These are phyloP conservation scores for Diaphora mendica DNA, from an alignment of 2,888 invertebrate species.

Conservation along the genomic window DNA sequence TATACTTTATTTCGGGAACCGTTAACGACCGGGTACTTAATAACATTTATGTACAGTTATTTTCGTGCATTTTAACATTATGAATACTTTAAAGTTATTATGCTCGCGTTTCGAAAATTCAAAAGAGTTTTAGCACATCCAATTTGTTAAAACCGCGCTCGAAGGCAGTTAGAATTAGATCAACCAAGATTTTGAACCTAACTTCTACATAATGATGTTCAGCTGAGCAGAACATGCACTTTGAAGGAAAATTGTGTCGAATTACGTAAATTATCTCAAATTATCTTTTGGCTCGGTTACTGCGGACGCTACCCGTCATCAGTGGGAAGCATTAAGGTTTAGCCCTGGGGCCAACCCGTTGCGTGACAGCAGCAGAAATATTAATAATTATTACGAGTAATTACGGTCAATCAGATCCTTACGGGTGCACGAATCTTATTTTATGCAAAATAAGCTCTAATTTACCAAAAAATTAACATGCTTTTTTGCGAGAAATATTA, in stretches of 20 bases:
- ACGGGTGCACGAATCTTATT: slow-evolving; percentile 54
- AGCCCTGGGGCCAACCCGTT: slow-evolving; percentile 63
- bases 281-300: slow-evolving; percentile 77
- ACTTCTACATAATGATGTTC: slow-evolving; percentile 63
- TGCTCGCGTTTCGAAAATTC: slow-evolving; percentile 41
- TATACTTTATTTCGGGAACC: slow-evolving; percentile 2
- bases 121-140: slow-evolving; percentile 30
- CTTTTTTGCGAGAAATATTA: slow-evolving; percentile 32
- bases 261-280: slow-evolving; percentile 84
- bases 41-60: slow-evolving; percentile 18
- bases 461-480: slow-evolving; percentile 50
- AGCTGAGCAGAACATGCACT: slow-evolving; percentile 77
- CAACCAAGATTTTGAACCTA: slow-evolving; percentile 66
- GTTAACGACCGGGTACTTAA: slow-evolving; percentile 17
- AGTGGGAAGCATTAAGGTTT: slow-evolving; percentile 64
- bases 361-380: slow-evolving; percentile 79
- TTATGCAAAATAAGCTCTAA: slow-evolving; percentile 63
- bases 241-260: slow-evolving; percentile 76
- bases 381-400: slow-evolving; percentile 75
- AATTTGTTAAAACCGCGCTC: slow-evolving; percentile 56
- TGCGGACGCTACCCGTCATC: slow-evolving; percentile 71
- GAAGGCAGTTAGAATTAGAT: slow-evolving; percentile 69
- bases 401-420: slow-evolving; percentile 63
- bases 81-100: slow-evolving; percentile 21
- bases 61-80: slow-evolving; percentile 38